Evolutionary conservation across 2,888 invertebrate species (phyloP), one percentile per base, ranked within the genome.

Genomic region (Rhorus exstirpatorius): DNA sequence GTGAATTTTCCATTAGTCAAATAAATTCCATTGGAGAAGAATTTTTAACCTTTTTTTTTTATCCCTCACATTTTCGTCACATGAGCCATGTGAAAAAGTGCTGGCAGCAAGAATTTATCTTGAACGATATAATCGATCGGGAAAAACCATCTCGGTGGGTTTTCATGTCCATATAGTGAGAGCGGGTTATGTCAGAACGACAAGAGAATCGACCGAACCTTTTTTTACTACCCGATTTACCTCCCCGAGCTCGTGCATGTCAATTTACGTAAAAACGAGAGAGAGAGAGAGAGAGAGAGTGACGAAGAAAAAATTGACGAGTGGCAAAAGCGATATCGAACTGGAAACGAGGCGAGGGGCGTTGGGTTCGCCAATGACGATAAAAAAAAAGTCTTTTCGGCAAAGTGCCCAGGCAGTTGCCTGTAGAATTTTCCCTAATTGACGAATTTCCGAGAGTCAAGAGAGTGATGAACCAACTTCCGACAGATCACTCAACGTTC

Each of bases 181-280:
- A n/a, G n/a, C n/a, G n/a, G n/a, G n/a, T n/a, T n/a, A n/a, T n/a
- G n/a, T n/a, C n/a, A n/a, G n/a, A n/a, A 44, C n/a, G 12, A n/a
- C 10, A 44, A 44, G 10, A 44, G 44, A 44, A 2, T 10, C 12
- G 44, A n/a, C n/a, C n/a, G n/a, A n/a, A 41, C 67, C 46, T 67
- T 76, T 76, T 76, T 76, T n/a, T n/a, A 76, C 67, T 46, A 46
- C 58, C 67, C 67, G 76, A 67, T 76, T 67, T 76, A n/a, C n/a
- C 76, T 46, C 46, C 68, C 26, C 67, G 26, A 76, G 38, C 76
- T 60, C 67, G 65, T 75, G 53, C 21, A 58, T 53, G 75, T 75
- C 65, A 75, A 75, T 75, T 65, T 55, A 65, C 65, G 67, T 58
- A 67, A 58, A 75, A 58, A 75, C 26, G 19, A 17, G 55, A 7